phyloP scores from a whole-genome alignment of 2,888 invertebrate species.

The Ceriagrion tenellum region DNA sequence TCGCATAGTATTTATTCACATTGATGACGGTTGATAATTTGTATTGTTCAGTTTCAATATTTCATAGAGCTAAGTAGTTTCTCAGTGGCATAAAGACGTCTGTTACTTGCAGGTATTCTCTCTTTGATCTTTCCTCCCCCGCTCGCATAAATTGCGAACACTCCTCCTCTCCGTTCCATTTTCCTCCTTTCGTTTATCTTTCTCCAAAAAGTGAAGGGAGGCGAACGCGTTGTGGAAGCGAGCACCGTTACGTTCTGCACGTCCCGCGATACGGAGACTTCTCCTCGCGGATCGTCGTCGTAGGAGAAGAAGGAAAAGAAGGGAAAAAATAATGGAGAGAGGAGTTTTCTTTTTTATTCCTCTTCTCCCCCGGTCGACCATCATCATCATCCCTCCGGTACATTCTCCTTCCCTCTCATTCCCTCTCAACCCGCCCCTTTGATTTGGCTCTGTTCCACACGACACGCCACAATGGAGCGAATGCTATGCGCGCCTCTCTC shows the following conservation, averaged over 20 bases:
- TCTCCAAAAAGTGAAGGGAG: not conserved
- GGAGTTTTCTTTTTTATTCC: not conserved
- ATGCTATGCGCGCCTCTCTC: not conserved
- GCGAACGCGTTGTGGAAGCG: not conserved
- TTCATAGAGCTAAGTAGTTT: no score
- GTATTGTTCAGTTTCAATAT: no score
- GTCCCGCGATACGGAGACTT: not conserved
- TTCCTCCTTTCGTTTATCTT: not conserved
- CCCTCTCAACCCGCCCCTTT: not conserved
- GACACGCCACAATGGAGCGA: constrained; percentile 1
- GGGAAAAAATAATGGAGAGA: not conserved
- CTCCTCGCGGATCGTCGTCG: not conserved
- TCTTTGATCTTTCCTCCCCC: no score
- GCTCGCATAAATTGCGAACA: not conserved
- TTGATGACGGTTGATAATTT: no score
- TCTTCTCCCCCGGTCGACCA: not conserved
- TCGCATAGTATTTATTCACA: no score
- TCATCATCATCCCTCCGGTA: not conserved
- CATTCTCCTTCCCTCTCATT: not conserved
- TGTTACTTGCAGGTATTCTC: no score
- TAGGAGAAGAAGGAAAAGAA: not conserved
- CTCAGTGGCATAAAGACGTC: no score
- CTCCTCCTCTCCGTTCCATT: not conserved
- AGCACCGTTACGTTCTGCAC: not conserved
- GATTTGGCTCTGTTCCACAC: constrained; percentile 22